phyloP scores from a whole-genome alignment of 2,797 vertebrate species.

The Gymnopithys bicolor region DNA sequence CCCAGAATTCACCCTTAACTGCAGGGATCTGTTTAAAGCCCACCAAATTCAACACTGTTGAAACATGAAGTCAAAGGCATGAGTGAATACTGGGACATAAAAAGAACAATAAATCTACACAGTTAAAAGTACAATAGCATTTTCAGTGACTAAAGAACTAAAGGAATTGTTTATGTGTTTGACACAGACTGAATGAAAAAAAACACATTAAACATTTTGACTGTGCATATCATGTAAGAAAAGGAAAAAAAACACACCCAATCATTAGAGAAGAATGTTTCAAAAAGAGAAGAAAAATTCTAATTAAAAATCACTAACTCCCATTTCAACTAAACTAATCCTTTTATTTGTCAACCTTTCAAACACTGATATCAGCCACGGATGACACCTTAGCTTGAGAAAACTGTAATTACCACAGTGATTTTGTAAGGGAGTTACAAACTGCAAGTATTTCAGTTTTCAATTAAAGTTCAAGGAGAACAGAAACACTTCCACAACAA shows the following conservation, averaged over 20 bases:
- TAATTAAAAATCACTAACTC: constrained; percentile 45
- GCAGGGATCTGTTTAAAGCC: background rate
- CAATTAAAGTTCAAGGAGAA: constrained; percentile 18
- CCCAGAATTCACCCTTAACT: accelerated
- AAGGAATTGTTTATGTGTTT: background rate
- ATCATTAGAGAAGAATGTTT: background rate
- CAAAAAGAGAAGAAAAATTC: background rate
- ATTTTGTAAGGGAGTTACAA: constrained; percentile 15
- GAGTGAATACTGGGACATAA: background rate
- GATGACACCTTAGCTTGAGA: background rate
- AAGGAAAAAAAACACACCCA: background rate
- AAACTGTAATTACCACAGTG: constrained; percentile 14
- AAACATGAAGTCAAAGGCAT: background rate
- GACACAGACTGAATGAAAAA: background rate
- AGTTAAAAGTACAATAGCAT: background rate
- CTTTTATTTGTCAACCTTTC: constrained; percentile 33
- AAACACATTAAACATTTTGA: background rate
- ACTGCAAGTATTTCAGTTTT: background rate
- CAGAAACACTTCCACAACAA: background rate
- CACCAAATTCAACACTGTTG: background rate
- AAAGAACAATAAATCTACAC: no score
- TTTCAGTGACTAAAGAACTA: background rate
- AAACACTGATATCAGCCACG: background rate
- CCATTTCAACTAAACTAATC: background rate
- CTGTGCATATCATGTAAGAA: background rate